Evolutionary conservation across 2,888 invertebrate genomes (phyloP), one percentile per base, ranked within the genome.

Genomic region (Thymelicus acteon): DNA sequence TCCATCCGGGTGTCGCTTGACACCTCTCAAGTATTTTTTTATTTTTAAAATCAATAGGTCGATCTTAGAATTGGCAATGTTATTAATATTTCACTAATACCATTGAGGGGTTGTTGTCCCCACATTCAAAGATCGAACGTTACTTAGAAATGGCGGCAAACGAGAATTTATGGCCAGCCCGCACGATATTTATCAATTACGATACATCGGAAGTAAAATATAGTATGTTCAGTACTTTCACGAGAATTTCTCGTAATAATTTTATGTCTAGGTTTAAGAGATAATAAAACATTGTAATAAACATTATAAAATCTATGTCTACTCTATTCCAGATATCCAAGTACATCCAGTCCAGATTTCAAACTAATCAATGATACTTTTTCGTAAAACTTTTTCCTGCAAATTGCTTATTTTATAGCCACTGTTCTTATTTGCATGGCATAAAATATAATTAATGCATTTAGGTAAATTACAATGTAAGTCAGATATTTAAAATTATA

Each of bases 161-260:
- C 61, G 67, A 68, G 67, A 68, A 68, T 68, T 68, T 68, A 68
- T 68, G 67, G 52, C 13, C 60, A 19, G 31, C 52, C 62, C 52
- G 60, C 47, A 62, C 68, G 68, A 68, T 68, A 68, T 68, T 68
- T 68, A 68, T 68, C 68, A 58, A 69, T 69, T 69, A 69, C 68
- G 68, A 63, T 69, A 63, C 48, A 69, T 69, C 62, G 68, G 68
- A 69, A 69, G 68, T 69, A 69, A 63, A 69, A 69, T 69, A 69
- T 63, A 47, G 62, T 63, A 57, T 44, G 62, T 58, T 62, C 47
- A 24, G 57, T 69, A 58, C 68, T 69, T 69, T 63, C 68, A 54
- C 47, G 62, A 63, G 57, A 63, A 58, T 68, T 68, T 63, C 62
- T 57, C 44, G 57, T 62, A 62, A 69, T 69, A 62, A 63, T 57